Evolutionary conservation across 2,113 vertebrate species (phyloP).

Genomic region (Syngnathoides biaculeatus): DNA sequence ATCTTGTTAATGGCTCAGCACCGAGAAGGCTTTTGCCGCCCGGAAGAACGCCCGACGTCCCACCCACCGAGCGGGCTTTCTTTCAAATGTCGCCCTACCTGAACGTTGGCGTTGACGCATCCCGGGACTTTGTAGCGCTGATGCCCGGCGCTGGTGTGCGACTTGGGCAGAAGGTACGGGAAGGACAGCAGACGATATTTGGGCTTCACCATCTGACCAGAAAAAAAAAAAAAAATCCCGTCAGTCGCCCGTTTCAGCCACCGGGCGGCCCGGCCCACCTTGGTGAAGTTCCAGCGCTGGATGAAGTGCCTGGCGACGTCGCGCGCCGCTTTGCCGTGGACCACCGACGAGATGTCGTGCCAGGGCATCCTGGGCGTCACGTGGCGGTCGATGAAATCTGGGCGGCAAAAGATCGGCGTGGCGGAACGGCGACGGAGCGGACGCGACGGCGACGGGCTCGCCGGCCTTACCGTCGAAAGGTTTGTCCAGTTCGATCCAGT

Average conservation of each 20-base stretch:
- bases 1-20: too few species aligned
- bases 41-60: too few species aligned
- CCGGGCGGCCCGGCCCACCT: slow-evolving; percentile 82
- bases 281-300: slow-evolving; percentile 97
- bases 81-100: slow-evolving; percentile 71
- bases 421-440: too few species aligned
- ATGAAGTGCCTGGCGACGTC: slow-evolving; percentile 94
- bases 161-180: slow-evolving; percentile 90
- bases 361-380: slow-evolving; percentile 93
- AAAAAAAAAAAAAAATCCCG: neutral
- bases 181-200: slow-evolving; percentile 89
- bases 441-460: too few species aligned
- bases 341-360: slow-evolving; percentile 90
- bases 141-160: slow-evolving; percentile 82
- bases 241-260: too few species aligned
- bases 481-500: slow-evolving; percentile 97
- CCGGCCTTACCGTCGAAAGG: slow-evolving; percentile 86
- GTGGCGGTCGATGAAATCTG: slow-evolving; percentile 94
- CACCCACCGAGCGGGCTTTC: too few species aligned
- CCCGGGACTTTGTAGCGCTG: slow-evolving; percentile 82
- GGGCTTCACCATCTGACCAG: slow-evolving; percentile 86
- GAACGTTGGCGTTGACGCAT: slow-evolving; percentile 74
- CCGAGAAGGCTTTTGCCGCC: too few species aligned
- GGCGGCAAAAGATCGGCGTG: neutral
- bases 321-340: slow-evolving; percentile 87